Evolutionary conservation across 2,113 vertebrate species (phyloP).

Genomic region (Ellobius talpinus): DNA sequence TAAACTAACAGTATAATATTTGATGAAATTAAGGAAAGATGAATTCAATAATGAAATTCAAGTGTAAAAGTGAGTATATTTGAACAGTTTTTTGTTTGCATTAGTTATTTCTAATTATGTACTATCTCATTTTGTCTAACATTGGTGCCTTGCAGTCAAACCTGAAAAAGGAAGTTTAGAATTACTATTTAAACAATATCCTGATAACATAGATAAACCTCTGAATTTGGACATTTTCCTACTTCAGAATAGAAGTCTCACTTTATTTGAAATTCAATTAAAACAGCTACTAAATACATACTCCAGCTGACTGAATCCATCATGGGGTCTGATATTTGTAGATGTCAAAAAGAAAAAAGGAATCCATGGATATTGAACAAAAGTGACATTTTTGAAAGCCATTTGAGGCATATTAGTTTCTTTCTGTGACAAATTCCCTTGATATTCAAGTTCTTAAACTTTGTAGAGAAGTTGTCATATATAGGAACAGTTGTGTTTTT

Average conservation of each 20-base stretch:
- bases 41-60: constrained; percentile 38
- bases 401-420: background rate
- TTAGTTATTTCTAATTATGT: constrained; percentile 64
- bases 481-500: background rate
- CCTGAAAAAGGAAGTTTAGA: constrained; percentile 52
- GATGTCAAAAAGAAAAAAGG: constrained; percentile 56
- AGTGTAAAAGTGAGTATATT: constrained; percentile 42
- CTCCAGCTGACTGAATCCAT: constrained; percentile 31
- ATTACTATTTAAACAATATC: constrained; percentile 52
- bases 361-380: constrained; percentile 4
- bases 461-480: background rate
- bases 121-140: constrained; percentile 2
- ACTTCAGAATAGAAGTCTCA: constrained; percentile 11
- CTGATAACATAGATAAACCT: background rate
- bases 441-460: background rate
- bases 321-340: constrained; percentile 35
- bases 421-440: background rate
- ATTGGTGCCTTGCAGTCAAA: constrained; percentile 56
- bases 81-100: constrained; percentile 56
- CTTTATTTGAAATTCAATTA: constrained; percentile 57
- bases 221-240: constrained; percentile 38
- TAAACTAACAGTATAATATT: background rate
- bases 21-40: constrained; percentile 17
- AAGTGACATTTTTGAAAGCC: constrained; percentile 27
- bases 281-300: constrained; percentile 59